A percentile compares a stretch with the other conserved stretches of the same genome.
Evolutionary conservation across 2,888 invertebrate genomes (phyloP).

Genomic region (Cephus rjabovi): DNA sequence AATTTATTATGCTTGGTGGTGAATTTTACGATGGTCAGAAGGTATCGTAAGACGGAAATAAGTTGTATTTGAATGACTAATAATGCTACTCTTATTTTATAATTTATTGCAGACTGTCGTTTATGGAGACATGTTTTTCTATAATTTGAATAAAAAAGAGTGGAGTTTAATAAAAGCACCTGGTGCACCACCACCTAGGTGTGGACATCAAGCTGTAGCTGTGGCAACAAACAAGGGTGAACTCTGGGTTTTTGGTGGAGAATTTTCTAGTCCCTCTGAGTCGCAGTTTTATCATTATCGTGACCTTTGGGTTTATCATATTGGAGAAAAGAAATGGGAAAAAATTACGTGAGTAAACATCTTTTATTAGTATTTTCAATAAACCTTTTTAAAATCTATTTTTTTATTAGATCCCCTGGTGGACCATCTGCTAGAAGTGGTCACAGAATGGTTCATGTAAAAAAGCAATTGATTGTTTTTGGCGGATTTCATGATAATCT

Average conservation of each 20-base stretch:
- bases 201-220: slow-evolving; percentile 88
- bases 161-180: slow-evolving; percentile 88
- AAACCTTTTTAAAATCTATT: slow-evolving; percentile 36
- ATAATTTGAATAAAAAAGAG: slow-evolving; percentile 80
- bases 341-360: slow-evolving; percentile 70
- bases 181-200: slow-evolving; percentile 87
- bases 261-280: slow-evolving; percentile 90
- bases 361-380: background rate
- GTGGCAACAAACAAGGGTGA: slow-evolving; percentile 81
- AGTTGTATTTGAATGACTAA: slow-evolving; percentile 1
- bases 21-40: slow-evolving; percentile 91
- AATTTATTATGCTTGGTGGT: slow-evolving; percentile 90
- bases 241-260: slow-evolving; percentile 89
- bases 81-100: background rate
- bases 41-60: slow-evolving; percentile 63
- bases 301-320: slow-evolving; percentile 89
- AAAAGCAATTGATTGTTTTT: slow-evolving; percentile 85
- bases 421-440: slow-evolving; percentile 90
- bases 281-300: slow-evolving; percentile 94
- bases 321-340: slow-evolving; percentile 85
- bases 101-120: slow-evolving; percentile 76
- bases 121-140: slow-evolving; percentile 88
- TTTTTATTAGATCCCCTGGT: slow-evolving; percentile 69
- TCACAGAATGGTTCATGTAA: slow-evolving; percentile 86
- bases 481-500: slow-evolving; percentile 94